Evolutionary conservation across 2,888 invertebrate species (phyloP), one percentile per base, ranked within the genome.

Genomic region (Agriopis marginaria): DNA sequence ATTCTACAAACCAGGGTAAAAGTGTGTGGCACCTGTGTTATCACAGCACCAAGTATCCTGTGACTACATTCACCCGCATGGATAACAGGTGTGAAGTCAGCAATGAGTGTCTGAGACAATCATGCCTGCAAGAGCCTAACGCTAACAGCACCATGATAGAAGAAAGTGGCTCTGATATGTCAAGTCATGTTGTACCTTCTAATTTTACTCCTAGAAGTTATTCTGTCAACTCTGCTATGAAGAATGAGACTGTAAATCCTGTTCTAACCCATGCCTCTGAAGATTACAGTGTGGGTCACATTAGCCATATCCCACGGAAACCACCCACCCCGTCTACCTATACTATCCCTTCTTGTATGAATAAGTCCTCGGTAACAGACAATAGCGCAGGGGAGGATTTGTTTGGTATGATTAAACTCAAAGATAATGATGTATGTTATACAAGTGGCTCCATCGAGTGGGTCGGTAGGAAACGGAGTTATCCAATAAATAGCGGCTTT

Each of bases 361-460:
- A 58, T 39, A 87, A 81, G 66, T 84, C 85, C 54, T 62, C 75
- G 61, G 79, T 67, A 45, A 79, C 77, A 47, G 73, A 76, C 9
- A 74, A 70, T 67, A 73, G 76, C 14, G 63, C 79, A 65, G 81
- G 82, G 44, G 84, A 87, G 62, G 83, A 88, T 63, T 68, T 93
- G 56, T 93, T 89, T 86, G 94, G 94, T 32, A 89, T 94, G 91
- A 89, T 94, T 66, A 92, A 90, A 79, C 79, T 93, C 4, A 87
- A 85, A 74, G 88, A 90, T 62, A 89, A 89, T 83, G 93, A 94
- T 86, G 89, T 93, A 5, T 94, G 94, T 77, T 94, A 94, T 72
- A 94, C 93, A 4, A 93, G 90, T 79, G 94, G 93, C 3, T 90
- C 89, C 8, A 93, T 94, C 66, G 93, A 93, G 73, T 93, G 93